Base-by-base conservation (phyloP, 1,140 invertebrate species). In the Diorhabda sublineata region DNA sequence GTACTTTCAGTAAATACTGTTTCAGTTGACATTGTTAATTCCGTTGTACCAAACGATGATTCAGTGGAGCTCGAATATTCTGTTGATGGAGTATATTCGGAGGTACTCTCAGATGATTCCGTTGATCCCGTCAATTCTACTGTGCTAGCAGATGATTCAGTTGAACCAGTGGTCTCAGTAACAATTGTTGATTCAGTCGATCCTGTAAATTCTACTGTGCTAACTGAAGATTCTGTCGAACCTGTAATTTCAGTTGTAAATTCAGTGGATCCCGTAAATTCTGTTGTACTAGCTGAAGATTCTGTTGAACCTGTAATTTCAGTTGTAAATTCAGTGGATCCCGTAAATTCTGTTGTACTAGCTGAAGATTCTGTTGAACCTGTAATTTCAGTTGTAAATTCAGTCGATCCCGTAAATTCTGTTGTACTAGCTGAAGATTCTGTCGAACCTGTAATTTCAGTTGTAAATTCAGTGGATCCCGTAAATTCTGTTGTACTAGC, bases 31-130 rank as follows among this genome's bases (percentile, higher is more conserved):
- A 26, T 5, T 43, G 68, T 26, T 45, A 8, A 9, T 45, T 11
- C 45, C 7, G 52, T 47, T 5, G 3, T 11, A 11, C 52, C 62
- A 26, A 26, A 26, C 2, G 47, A 8, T 3, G 2, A 52, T 57
- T 66, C 68, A 6, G 68, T 68, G 3, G 68, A 71, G 44, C 71
- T 66, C 5, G 69, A 69, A 47, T 45, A 64, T 64, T 69, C 72
- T 26, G 63, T 57, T 42, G 9, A 5, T 42, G n/a, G 11, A 6
- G 47, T 47, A 9, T n/a, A 58, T n/a, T 77, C 74, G 5, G 69
- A 63, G 47, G 65, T 67, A 26, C 74, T 73, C 43, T 77, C 76
- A 5, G 72, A 65, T 26, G 66, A 64, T 45, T 77, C 76, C 3
- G 72, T 67, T 26, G 66, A 64, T 41, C 59, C 61, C 0, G 8